Base-by-base conservation (phyloP, 2,113 vertebrate species). In the Varanus salvator region DNA sequence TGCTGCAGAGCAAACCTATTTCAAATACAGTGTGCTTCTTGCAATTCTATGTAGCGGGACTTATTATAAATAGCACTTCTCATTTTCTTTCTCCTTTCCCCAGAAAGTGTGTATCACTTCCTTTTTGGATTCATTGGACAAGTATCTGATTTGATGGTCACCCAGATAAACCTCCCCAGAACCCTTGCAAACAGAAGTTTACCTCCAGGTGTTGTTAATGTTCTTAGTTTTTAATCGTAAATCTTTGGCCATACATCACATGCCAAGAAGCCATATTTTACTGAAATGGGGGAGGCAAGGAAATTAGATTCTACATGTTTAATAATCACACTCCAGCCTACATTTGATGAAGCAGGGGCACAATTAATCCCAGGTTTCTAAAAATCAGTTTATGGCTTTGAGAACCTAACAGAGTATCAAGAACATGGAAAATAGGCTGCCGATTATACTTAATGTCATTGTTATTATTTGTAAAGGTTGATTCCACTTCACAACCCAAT, bases 1-100 rank as follows among this genome's bases (percentile, higher is more conserved):
- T 11, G 9, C 31, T 78, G 44, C 80, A 64, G 23, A 84, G 9
- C 29, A 11, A 31, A 75, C 90, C 72, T 75, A 82, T 92, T 91
- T 90, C 89, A 84, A 54, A 75, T 92, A 23, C 3, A 19, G 34
- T 85, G 89, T 93, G 38, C 38, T 85, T 87, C 25, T 48, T 91
- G 93, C 82, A 91, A 86, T 81, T 84, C 71, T 31, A 57, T 93
- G 92, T 19, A 78, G 19, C 86, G 50, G 31, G 68, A 93, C 44
- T 76, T 83, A 76, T 44, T 85, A 66, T 71, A 90, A 93, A 76
- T 38, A 87, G 57, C 8, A 25, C n/a, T 90, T 91, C 77, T 60
- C 17, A 52, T 72, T 93, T 90, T 87, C 54, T 92, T 77, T 74
- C 82, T 76, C 68, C 6, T 92, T 92, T 21, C 81, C 29, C 86